phyloP scores from a whole-genome alignment of 2,888 invertebrate species.

The Ctena decussata region DNA sequence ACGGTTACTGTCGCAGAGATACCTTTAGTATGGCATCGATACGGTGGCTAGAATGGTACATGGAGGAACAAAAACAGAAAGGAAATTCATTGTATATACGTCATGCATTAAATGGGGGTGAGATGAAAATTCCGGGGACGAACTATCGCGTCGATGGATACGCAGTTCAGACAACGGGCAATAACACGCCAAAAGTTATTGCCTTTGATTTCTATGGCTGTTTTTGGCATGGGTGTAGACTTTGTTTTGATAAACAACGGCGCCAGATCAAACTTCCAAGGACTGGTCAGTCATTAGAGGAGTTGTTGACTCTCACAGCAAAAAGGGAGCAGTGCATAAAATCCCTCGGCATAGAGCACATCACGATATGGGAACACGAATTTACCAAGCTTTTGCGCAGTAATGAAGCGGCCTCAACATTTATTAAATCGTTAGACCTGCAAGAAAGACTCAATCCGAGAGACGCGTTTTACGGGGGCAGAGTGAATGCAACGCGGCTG shows the following conservation, averaged over 20 bases:
- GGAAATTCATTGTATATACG: no score
- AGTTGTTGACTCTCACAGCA: constrained; percentile 12
- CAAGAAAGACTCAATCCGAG: constrained; percentile 63
- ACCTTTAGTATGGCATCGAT: constrained; percentile 7
- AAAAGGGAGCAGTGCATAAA: not conserved
- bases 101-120: no score
- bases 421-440: constrained; percentile 21
- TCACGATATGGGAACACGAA: constrained; percentile 29
- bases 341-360: not conserved
- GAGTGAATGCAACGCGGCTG: constrained; percentile 69
- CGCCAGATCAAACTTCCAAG: not conserved
- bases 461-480: constrained; percentile 76
- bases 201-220: constrained; percentile 12
- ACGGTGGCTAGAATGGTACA: constrained; percentile 15
- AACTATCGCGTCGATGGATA: not conserved
- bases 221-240: constrained; percentile 18
- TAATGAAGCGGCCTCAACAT: not conserved
- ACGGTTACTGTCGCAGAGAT: constrained; percentile 12
- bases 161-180: not conserved
- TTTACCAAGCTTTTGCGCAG: not conserved
- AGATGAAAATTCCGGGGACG: no score
- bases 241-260: not conserved
- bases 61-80: no score
- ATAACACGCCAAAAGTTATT: not conserved
- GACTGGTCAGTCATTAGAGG: constrained; percentile 11